These are phyloP conservation scores for Oriolus oriolus DNA, from an alignment of 2,113 vertebrate genomes.

Conservation along the genomic window DNA sequence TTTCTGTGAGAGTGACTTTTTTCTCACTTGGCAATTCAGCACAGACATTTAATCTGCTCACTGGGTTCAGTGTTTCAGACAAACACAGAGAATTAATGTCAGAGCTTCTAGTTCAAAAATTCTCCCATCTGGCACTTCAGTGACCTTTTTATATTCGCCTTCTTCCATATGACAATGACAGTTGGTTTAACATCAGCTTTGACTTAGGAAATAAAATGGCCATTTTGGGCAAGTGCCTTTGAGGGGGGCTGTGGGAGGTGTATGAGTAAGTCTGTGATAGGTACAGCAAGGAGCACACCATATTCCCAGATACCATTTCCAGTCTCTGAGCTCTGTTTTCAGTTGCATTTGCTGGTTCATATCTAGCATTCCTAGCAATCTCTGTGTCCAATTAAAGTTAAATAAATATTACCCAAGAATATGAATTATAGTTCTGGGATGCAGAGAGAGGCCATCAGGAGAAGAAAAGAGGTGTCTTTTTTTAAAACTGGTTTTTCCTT, in stretches of 20 bases:
- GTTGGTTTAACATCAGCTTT: conserved; percentile 32
- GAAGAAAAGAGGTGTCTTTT: background rate
- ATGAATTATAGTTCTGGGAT: background rate
- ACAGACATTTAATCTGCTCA: conserved; percentile 1
- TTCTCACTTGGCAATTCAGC: background rate
- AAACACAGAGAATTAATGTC: conserved; percentile 36
- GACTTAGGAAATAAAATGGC: background rate
- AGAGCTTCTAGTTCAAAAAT: conserved; percentile 40
- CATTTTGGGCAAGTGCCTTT: background rate
- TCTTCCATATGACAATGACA: conserved; percentile 40
- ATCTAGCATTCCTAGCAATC: background rate
- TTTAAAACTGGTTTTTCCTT: background rate
- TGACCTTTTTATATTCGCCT: conserved; percentile 49
- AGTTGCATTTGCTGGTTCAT: background rate
- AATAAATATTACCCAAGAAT: background rate
- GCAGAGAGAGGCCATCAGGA: background rate
- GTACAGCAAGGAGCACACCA: background rate
- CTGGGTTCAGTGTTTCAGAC: conserved; percentile 16
- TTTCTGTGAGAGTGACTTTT: background rate
- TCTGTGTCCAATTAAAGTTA: background rate
- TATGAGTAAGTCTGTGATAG: background rate
- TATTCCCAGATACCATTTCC: background rate
- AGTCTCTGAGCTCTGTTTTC: background rate
- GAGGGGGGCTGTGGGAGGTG: background rate
- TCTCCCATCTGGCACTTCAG: conserved; percentile 43